Conservation (phyloP, 2,888 invertebrate species). For the Xylota segnis region DNA sequence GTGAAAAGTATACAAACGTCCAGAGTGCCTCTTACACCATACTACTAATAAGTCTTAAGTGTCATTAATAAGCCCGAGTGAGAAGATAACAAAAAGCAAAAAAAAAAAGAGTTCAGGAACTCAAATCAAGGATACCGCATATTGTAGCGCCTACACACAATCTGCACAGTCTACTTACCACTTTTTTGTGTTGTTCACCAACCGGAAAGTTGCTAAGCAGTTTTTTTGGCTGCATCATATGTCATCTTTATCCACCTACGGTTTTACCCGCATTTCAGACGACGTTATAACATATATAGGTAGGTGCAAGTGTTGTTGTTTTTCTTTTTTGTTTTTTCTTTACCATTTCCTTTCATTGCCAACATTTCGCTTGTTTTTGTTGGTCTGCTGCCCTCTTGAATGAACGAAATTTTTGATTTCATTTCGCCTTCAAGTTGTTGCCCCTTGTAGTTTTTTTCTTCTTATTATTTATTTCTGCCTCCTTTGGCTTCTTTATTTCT, state of each 20-base stretch:
- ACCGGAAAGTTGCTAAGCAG: constrained; percentile 60
- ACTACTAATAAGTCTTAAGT: constrained; percentile 9
- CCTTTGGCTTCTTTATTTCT: constrained; percentile 27
- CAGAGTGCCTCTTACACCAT: neutral
- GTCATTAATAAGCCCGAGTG: constrained; percentile 22
- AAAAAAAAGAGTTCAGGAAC: constrained; percentile 49
- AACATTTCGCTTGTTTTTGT: constrained; percentile 30
- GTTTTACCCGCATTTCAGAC: constrained; percentile 42
- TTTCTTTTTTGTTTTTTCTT: constrained; percentile 25
- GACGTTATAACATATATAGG: constrained; percentile 31
- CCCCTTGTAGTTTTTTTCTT: constrained; percentile 14
- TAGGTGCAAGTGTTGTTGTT: constrained; percentile 58
- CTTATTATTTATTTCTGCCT: constrained; percentile 40
- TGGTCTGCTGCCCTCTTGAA: constrained; percentile 43
- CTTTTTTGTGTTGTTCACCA: constrained; percentile 7
- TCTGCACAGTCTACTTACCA: constrained; percentile 32
- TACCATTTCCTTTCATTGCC: constrained; percentile 66
- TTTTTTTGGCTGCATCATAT: constrained; percentile 70
- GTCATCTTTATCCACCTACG: constrained; percentile 74
- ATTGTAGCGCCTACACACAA: constrained; percentile 43
- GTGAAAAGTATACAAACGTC: constrained; percentile 50
- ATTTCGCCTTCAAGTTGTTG: constrained; percentile 57
- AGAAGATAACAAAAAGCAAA: too few relatives aligned
- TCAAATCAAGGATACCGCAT: constrained; percentile 65
- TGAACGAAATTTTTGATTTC: constrained; percentile 63